These are phyloP conservation scores for Helarctos malayanus DNA, from an alignment of 2,797 vertebrate genomes.

Conservation along the genomic window DNA sequence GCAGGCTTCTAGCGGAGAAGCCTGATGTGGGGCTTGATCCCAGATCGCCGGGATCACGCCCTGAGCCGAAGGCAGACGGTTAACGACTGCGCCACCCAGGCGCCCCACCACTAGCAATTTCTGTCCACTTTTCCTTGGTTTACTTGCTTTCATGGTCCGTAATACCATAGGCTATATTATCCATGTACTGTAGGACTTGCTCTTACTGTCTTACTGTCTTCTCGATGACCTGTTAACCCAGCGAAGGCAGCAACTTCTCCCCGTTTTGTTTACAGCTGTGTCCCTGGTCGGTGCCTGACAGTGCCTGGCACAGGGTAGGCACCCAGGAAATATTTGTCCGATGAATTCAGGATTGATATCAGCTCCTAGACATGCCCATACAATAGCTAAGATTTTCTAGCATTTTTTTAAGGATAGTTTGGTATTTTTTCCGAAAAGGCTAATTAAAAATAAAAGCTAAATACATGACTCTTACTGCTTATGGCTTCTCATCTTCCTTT, in stretches of 20 bases:
- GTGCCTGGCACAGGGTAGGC: not conserved
- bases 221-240: not conserved
- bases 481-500: not conserved
- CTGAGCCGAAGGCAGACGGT: too few relatives aligned
- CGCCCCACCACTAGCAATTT: not conserved
- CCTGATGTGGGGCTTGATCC: too few relatives aligned
- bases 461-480: not conserved
- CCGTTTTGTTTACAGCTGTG: not conserved
- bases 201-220: not conserved
- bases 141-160: not conserved
- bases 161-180: not conserved
- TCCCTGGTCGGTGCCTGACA: not conserved
- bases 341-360: not conserved
- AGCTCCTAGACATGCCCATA: not conserved
- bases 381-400: not conserved
- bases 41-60: too few relatives aligned
- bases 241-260: accelerated
- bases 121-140: not conserved
- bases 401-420: not conserved
- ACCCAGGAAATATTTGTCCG: not conserved
- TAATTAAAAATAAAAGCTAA: not conserved
- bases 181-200: accelerated
- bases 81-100: too few relatives aligned
- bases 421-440: not conserved
- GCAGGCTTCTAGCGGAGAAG: too few relatives aligned